These are phyloP conservation scores for Hippocampus comes DNA, from an alignment of 2,113 vertebrate species.

Conservation along the genomic window DNA sequence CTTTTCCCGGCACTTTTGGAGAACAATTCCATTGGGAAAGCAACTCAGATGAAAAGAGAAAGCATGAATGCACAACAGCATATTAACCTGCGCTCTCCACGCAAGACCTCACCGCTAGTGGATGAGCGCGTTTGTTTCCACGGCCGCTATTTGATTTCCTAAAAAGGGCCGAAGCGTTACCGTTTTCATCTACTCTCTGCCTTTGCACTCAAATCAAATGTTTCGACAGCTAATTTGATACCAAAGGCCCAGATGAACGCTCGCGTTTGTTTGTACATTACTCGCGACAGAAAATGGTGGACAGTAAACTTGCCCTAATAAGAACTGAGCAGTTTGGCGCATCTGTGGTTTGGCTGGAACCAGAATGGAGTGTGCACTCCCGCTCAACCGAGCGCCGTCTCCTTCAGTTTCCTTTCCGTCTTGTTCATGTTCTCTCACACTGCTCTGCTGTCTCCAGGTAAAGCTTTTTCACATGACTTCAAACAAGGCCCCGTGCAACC, in stretches of 20 bases:
- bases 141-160: conserved; percentile 1
- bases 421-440: background rate
- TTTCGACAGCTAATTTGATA: conserved; percentile 28
- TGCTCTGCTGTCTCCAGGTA: conserved; percentile 36
- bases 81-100: background rate
- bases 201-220: conserved; percentile 13
- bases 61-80: conserved; percentile 1
- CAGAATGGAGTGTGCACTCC: conserved; percentile 45
- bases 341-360: conserved; percentile 55
- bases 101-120: background rate
- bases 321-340: conserved; percentile 61
- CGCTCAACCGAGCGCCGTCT: conserved; percentile 37
- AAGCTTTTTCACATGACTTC: conserved; percentile 71
- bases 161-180: conserved; percentile 17
- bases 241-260: conserved; percentile 15
- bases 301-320: conserved; percentile 63
- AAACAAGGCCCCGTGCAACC: conserved; percentile 18
- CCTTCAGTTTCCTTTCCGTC: background rate
- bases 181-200: conserved; percentile 34
- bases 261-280: conserved; percentile 28
- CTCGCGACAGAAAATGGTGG: conserved; percentile 20
- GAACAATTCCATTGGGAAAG: background rate
- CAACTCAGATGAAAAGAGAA: background rate
- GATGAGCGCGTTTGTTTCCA: background rate
- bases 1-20: no score